phyloP scores from a whole-genome alignment of 1,140 invertebrate genomes.

The Cylas formicarius region DNA sequence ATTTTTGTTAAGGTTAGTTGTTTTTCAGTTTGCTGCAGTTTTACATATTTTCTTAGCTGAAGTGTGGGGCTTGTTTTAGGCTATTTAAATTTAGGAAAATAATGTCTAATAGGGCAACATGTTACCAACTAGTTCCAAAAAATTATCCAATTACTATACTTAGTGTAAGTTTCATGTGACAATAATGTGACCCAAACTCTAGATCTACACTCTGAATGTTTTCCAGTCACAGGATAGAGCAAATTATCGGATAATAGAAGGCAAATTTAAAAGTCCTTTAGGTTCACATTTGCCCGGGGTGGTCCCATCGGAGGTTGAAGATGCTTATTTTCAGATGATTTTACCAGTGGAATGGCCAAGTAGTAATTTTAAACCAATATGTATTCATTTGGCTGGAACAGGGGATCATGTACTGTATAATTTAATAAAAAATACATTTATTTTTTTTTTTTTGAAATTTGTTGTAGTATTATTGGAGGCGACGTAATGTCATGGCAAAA shows the following conservation, averaged over 20 bases:
- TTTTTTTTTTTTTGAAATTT: conserved; percentile 18
- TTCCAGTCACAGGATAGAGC: conserved; percentile 41
- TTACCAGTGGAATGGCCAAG: conserved; percentile 74
- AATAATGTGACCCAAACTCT: conserved; percentile 7
- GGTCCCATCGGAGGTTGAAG: conserved; percentile 75
- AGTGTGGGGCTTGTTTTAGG: conserved; percentile 47
- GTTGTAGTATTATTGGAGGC: conserved; percentile 83
- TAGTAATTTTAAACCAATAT: conserved; percentile 69
- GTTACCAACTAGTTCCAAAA: conserved; percentile 70
- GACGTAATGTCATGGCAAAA: conserved; percentile 83
- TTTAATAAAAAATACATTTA: conserved; percentile 1
- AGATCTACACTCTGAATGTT: not conserved
- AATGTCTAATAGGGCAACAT: conserved; percentile 73
- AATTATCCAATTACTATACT: conserved; percentile 85
- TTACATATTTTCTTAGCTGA: no score
- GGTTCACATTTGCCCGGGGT: conserved; percentile 75
- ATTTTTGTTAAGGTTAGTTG: no score
- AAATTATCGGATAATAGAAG: conserved; percentile 74
- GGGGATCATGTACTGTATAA: conserved; percentile 83
- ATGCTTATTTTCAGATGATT: conserved; percentile 77
- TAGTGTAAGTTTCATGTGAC: conserved; percentile 56
- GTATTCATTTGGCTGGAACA: conserved; percentile 93
- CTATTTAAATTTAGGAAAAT: conserved; percentile 87
- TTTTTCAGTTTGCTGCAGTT: no score
- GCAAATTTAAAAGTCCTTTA: conserved; percentile 83